Evolutionary conservation across 2,888 invertebrate species (phyloP).

Genomic region (Euphydryas editha): DNA sequence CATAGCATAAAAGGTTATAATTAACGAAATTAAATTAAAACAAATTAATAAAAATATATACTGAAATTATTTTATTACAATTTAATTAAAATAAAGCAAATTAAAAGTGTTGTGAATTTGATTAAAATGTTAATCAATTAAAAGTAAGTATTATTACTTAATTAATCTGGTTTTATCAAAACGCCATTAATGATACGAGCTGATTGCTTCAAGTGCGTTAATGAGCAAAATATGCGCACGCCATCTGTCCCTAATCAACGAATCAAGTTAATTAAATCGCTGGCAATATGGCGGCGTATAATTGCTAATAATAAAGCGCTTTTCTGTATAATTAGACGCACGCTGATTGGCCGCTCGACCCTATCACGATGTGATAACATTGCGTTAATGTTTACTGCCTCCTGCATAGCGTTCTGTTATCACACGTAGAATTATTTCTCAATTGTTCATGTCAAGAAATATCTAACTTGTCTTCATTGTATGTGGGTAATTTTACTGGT

Average conservation of each 20-base stretch:
- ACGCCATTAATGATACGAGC: slow-evolving; percentile 30
- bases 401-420: slow-evolving; percentile 9
- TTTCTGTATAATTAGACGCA: slow-evolving; percentile 80
- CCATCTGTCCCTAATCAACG: slow-evolving; percentile 82
- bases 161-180: slow-evolving; percentile 26
- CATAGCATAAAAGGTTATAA: no score
- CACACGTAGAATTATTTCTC: slow-evolving; percentile 4
- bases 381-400: slow-evolving; percentile 63
- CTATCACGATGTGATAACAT: slow-evolving; percentile 81
- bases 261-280: slow-evolving; percentile 82
- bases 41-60: not conserved
- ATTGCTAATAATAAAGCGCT: slow-evolving; percentile 83
- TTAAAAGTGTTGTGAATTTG: not conserved
- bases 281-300: slow-evolving; percentile 80
- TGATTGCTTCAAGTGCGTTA: slow-evolving; percentile 58
- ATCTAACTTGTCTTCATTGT: not conserved
- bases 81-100: not conserved
- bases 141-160: slow-evolving; percentile 3
- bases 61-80: not conserved
- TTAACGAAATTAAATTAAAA: no score
- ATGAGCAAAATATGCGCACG: slow-evolving; percentile 72
- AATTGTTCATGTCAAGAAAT: not conserved
- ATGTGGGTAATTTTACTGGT: not conserved
- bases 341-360: slow-evolving; percentile 75
- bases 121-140: slow-evolving; percentile 14